phyloP scores from a whole-genome alignment of 2,888 invertebrate genomes.

The Isotomurus palustris region DNA sequence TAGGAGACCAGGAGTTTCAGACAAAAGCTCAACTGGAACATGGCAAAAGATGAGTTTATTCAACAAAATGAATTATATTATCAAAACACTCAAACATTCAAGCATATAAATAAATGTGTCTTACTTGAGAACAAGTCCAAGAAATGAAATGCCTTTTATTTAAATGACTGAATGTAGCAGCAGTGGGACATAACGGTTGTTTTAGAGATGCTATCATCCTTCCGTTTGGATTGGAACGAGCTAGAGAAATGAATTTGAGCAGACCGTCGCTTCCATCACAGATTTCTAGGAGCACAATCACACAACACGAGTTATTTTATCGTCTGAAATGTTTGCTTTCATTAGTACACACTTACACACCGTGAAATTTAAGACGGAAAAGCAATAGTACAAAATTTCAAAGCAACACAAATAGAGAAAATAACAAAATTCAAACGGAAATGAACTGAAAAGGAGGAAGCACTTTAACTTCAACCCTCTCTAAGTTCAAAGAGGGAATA shows the following conservation, averaged over 20 bases:
- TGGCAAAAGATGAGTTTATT: too few species aligned
- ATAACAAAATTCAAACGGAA: too few species aligned
- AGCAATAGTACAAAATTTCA: too few species aligned
- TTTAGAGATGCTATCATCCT: slow-evolving; percentile 43
- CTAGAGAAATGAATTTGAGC: slow-evolving; percentile 42
- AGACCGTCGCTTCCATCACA: slow-evolving; percentile 46
- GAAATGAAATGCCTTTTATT: slow-evolving; percentile 41
- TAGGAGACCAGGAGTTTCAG: too few species aligned
- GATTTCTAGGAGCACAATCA: slow-evolving; percentile 32
- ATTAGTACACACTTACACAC: too few species aligned
- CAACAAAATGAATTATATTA: not conserved
- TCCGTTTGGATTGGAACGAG: slow-evolving; percentile 36
- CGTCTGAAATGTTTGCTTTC: too few species aligned
- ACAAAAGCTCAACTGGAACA: too few species aligned
- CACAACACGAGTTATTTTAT: too few species aligned
- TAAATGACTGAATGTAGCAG: slow-evolving; percentile 38
- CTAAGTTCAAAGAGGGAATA: not conserved
- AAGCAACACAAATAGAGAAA: too few species aligned
- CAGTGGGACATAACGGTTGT: slow-evolving; percentile 43
- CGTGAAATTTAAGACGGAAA: too few species aligned
- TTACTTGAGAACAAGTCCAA: slow-evolving; percentile 45
- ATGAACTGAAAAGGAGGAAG: too few species aligned
- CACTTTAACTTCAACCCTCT: not conserved
- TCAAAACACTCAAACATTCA: not conserved
- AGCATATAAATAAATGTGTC: not conserved